phyloP scores from a whole-genome alignment of 2,888 invertebrate species.

The Orgyia antiqua region DNA sequence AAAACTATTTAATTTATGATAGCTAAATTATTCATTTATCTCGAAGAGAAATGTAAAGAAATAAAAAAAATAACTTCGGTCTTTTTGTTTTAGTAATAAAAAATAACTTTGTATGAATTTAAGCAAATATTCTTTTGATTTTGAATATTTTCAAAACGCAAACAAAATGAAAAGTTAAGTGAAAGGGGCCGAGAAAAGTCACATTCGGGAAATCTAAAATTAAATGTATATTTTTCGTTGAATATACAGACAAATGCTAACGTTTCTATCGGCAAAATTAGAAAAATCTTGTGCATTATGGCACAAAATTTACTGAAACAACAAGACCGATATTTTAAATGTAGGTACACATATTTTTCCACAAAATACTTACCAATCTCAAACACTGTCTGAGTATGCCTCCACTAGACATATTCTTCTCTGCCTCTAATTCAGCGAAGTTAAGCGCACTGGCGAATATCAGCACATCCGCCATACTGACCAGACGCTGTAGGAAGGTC shows the following conservation, averaged over 20 bases:
- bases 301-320: too few species aligned
- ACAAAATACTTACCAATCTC: conserved; percentile 83
- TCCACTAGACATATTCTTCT: conserved; percentile 99
- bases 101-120: too few species aligned
- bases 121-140: too few species aligned
- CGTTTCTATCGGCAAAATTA: too few species aligned
- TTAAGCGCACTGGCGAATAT: conserved; percentile 98
- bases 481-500: conserved; percentile 97
- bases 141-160: too few species aligned
- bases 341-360: too few species aligned
- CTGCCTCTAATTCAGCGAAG: conserved; percentile 98
- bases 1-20: conserved; percentile 7
- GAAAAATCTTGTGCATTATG: too few species aligned
- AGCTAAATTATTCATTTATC: conserved; percentile 10
- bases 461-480: conserved; percentile 98
- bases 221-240: too few species aligned
- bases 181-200: too few species aligned
- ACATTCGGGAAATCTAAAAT: too few species aligned
- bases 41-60: conserved; percentile 7
- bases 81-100: conserved; percentile 7
- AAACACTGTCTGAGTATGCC: conserved; percentile 98
- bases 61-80: conserved; percentile 2
- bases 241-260: too few species aligned
- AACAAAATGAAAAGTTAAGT: too few species aligned
- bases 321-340: conserved; percentile 13